These are phyloP conservation scores for Sardinella longiceps DNA, from an alignment of 2,797 vertebrate species.

Conservation along the genomic window DNA sequence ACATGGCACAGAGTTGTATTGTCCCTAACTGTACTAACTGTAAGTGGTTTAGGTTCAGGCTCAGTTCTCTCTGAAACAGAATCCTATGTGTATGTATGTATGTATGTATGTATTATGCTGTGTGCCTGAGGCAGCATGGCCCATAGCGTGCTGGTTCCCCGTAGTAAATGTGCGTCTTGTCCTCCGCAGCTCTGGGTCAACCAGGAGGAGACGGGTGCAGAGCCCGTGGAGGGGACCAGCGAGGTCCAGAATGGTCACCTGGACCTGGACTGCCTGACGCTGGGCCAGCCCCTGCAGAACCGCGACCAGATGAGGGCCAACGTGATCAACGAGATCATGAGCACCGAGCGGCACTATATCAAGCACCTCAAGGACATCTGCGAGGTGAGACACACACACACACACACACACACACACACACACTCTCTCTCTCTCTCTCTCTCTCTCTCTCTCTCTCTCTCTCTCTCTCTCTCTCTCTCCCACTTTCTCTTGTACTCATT, in stretches of 20 bases:
- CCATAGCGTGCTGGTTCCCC: neutral
- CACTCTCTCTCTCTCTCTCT: too few relatives aligned
- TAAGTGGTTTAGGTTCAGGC: neutral
- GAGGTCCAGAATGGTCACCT: slow-evolving; percentile 87
- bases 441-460: too few relatives aligned
- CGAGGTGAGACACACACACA: slow-evolving; percentile 69
- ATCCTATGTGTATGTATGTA: neutral
- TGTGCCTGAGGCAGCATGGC: too few relatives aligned
- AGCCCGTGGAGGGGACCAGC: slow-evolving; percentile 75
- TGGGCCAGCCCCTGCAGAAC: slow-evolving; percentile 85
- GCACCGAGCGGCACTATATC: slow-evolving; percentile 88
- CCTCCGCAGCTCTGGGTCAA: slow-evolving; percentile 83
- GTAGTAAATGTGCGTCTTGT: slow-evolving; percentile 12
- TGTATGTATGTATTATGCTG: neutral
- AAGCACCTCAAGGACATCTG: slow-evolving; percentile 89
- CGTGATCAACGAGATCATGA: slow-evolving; percentile 91
- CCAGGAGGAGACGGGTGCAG: slow-evolving; percentile 82
- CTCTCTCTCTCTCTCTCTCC: too few relatives aligned
- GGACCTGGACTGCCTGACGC: slow-evolving; percentile 85
- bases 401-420: too few relatives aligned
- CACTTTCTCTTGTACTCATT: too few relatives aligned
- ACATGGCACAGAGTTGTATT: neutral
- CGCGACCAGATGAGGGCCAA: slow-evolving; percentile 91
- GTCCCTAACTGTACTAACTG: neutral
- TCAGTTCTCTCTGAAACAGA: neutral